phyloP scores from a whole-genome alignment of 2,797 vertebrate species.

The Cynopterus sphinx region DNA sequence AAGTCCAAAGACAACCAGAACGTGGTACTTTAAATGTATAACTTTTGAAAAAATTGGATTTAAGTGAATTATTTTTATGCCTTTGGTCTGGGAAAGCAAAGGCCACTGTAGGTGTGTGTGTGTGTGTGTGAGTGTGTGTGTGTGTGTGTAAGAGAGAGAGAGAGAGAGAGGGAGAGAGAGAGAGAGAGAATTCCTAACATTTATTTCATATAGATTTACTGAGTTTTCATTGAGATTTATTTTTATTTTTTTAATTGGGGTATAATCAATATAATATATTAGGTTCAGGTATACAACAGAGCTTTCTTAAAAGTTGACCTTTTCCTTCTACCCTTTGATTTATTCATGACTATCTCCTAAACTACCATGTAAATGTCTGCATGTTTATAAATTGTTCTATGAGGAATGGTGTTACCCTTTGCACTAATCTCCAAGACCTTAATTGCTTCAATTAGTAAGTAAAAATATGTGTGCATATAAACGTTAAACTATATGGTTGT shows the following conservation, averaged over 20 bases:
- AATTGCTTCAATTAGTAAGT: neutral
- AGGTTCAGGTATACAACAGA: neutral
- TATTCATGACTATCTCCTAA: neutral
- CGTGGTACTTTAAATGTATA: neutral
- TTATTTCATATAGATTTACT: neutral
- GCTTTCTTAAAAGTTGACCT: neutral
- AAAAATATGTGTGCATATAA: neutral
- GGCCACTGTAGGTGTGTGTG: neutral
- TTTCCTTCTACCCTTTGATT: neutral
- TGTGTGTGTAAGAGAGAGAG: too few species aligned
- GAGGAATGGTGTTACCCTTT: neutral
- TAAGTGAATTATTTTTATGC: slow-evolving; percentile 3
- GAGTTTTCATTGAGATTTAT: neutral
- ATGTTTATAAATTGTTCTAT: neutral
- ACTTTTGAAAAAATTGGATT: neutral
- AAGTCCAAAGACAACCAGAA: slow-evolving; percentile 26
- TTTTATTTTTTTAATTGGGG: neutral
- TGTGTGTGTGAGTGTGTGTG: neutral
- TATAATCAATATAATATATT: neutral
- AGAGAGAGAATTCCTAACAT: neutral
- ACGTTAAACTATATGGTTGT: neutral
- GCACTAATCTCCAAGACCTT: neutral
- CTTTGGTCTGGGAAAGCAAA: neutral
- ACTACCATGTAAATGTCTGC: neutral
- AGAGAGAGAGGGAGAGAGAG: too few species aligned